Percentiles rank a stretch among this genome's conserved stretches.
Conservation (phyloP, 1,140 invertebrate species). For the Drosophila micromelanica region DNA sequence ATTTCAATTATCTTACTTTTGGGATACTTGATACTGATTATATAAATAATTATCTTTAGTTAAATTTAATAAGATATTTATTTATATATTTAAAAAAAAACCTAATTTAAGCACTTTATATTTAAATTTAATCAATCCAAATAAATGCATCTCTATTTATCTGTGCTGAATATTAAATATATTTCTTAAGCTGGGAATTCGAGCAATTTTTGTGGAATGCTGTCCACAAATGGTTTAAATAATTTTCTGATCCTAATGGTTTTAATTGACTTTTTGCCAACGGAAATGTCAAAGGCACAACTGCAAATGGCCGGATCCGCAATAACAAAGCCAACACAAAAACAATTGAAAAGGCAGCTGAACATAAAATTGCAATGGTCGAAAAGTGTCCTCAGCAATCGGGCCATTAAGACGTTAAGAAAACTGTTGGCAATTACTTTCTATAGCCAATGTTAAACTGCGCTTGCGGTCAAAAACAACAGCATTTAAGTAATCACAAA, state of each 20-base stretch:
- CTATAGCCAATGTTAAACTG: slow-evolving; percentile 6
- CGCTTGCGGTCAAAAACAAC: slow-evolving; percentile 11
- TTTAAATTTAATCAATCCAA: no score
- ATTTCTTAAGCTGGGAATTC: not conserved
- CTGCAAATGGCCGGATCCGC: slow-evolving; percentile 15
- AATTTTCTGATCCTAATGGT: slow-evolving; percentile 63
- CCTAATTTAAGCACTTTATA: no score
- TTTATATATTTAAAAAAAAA: no score
- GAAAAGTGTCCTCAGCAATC: slow-evolving; percentile 20
- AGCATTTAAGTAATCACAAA: slow-evolving; percentile 12
- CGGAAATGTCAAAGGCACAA: slow-evolving; percentile 21
- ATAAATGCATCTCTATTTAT: no score
- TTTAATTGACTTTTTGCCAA: slow-evolving; percentile 64
- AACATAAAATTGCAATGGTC: slow-evolving; percentile 24
- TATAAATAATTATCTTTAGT: no score
- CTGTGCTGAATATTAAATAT: no score
- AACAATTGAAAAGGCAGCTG: slow-evolving; percentile 39
- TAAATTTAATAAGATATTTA: no score
- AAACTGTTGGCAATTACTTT: slow-evolving; percentile 19
- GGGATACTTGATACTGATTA: no score
- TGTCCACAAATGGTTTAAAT: slow-evolving; percentile 58
- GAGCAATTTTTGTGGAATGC: slow-evolving; percentile 5
- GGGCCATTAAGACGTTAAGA: slow-evolving; percentile 25
- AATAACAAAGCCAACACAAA: slow-evolving; percentile 7
- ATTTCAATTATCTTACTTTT: no score